Conservation (phyloP, 2,888 invertebrate species). For the Ypsolopha scabrella region DNA sequence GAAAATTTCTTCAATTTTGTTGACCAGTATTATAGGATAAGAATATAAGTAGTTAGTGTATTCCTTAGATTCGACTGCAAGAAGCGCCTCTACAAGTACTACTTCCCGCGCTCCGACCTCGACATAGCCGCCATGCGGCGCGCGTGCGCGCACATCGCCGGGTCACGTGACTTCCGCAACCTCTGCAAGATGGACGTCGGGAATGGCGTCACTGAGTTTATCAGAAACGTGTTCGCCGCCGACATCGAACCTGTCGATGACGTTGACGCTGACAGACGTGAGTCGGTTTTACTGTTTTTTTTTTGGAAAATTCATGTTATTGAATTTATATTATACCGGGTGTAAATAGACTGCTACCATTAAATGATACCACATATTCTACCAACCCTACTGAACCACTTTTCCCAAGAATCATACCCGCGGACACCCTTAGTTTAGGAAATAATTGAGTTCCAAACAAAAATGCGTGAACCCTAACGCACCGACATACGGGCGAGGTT, state of each 20-base stretch:
- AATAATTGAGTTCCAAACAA: too few relatives aligned
- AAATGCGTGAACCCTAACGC: too few relatives aligned
- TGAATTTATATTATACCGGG: not conserved
- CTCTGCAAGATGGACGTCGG: slow-evolving; percentile 98
- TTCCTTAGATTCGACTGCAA: slow-evolving; percentile 82
- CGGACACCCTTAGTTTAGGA: too few relatives aligned
- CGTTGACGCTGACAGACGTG: slow-evolving; percentile 27
- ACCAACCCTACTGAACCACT: too few relatives aligned
- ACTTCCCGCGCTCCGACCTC: slow-evolving; percentile 86
- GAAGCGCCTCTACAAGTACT: slow-evolving; percentile 89
- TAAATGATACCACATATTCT: too few relatives aligned
- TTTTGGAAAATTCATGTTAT: too few relatives aligned
- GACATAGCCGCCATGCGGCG: slow-evolving; percentile 80
- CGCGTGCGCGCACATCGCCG: slow-evolving; percentile 77
- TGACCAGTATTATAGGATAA: too few relatives aligned
- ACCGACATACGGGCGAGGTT: too few relatives aligned
- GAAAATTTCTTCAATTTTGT: too few relatives aligned
- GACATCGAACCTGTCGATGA: slow-evolving; percentile 44
- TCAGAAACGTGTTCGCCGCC: slow-evolving; percentile 72
- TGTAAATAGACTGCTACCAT: too few relatives aligned
- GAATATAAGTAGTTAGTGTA: too few relatives aligned
- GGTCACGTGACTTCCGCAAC: slow-evolving; percentile 93
- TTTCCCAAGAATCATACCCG: too few relatives aligned
- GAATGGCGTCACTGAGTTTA: slow-evolving; percentile 87
- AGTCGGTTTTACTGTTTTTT: slow-evolving; percentile 16